Evolutionary conservation across 2,888 invertebrate species (phyloP).

Genomic region (Gastracanthus pulcherrimus): DNA sequence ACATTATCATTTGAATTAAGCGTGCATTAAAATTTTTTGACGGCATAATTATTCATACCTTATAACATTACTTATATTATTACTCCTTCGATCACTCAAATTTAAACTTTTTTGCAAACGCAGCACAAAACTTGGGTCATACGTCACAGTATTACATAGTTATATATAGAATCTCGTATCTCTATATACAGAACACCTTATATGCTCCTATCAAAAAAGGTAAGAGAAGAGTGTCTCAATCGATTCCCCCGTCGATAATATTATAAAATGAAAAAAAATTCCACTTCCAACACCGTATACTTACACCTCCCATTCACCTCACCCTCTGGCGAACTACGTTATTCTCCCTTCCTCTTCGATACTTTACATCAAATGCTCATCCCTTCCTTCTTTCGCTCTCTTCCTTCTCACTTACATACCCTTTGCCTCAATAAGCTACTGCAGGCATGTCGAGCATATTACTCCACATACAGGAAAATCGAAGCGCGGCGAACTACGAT

Average conservation of each 20-base stretch:
- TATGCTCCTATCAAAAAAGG: neutral
- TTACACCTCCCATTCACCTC: neutral
- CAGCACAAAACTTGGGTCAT: neutral
- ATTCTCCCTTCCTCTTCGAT: no score
- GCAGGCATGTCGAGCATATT: neutral
- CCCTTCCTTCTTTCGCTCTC: no score
- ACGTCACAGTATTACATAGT: neutral
- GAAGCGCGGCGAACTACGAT: no score
- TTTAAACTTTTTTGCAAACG: no score
- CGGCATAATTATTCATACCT: no score
- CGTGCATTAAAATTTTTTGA: no score
- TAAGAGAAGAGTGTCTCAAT: neutral
- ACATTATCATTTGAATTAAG: no score
- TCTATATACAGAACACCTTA: neutral
- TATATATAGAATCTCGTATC: neutral
- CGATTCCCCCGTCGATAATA: neutral
- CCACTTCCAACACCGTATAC: no score
- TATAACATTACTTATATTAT: no score
- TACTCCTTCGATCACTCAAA: no score
- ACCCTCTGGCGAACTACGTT: neutral
- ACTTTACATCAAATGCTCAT: no score
- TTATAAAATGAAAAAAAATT: neutral
- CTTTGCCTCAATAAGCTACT: neutral
- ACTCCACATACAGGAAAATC: neutral
- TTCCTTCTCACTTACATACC: neutral